Conservation (phyloP, 2,888 invertebrate genomes). For the Lumbricus terrestris region DNA sequence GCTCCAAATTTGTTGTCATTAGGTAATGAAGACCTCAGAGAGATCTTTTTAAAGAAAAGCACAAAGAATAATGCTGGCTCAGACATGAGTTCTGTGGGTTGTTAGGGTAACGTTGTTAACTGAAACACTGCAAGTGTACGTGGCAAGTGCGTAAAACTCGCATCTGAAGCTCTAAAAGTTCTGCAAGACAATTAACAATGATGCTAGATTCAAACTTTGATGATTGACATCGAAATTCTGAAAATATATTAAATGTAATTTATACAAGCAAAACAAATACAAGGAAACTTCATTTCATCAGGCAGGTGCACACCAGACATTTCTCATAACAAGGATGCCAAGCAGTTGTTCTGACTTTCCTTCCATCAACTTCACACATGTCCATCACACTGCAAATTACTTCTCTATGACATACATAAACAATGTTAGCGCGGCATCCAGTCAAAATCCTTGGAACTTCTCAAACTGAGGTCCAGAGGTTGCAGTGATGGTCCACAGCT, state of each 20-base stretch:
- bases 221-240: neutral
- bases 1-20: neutral
- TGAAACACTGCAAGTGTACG: neutral
- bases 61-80: neutral
- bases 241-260: neutral
- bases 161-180: neutral
- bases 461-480: neutral
- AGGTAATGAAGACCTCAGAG: neutral
- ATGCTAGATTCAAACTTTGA: neutral
- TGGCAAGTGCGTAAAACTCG: neutral
- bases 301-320: neutral
- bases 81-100: neutral
- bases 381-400: neutral
- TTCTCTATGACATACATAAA: neutral
- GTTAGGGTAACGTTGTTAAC: neutral
- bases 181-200: neutral
- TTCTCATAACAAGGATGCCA: neutral
- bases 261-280: neutral
- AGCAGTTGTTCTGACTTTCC: neutral
- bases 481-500: neutral
- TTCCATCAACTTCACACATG: neutral
- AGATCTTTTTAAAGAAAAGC: neutral
- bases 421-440: neutral
- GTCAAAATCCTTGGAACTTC: neutral
- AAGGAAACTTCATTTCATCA: neutral